Conservation (phyloP, 2,113 vertebrate genomes). For the Gracilinanus agilis region DNA sequence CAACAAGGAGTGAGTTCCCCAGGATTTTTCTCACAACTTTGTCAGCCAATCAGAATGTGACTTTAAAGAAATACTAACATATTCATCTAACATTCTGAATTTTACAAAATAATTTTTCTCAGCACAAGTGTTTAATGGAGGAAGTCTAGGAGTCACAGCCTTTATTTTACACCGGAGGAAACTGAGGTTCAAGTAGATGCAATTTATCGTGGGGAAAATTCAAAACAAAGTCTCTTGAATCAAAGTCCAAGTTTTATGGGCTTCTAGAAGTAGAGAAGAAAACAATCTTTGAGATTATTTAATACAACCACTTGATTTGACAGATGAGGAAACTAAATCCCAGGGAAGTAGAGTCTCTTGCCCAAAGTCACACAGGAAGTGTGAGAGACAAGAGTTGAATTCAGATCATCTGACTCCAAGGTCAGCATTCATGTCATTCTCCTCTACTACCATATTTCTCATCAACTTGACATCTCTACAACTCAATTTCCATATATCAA, state of each 20-base stretch:
- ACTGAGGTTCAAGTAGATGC: background rate
- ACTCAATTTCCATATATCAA: background rate
- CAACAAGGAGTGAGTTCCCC: background rate
- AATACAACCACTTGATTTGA: background rate
- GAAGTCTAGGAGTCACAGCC: background rate
- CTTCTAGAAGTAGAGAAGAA: background rate
- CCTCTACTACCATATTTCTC: background rate
- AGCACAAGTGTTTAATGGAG: background rate
- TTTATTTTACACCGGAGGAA: background rate
- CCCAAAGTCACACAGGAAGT: background rate
- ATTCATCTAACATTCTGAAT: background rate
- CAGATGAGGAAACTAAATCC: background rate
- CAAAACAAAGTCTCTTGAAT: background rate
- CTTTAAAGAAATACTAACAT: background rate
- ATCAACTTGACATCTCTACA: background rate
- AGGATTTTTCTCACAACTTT: background rate
- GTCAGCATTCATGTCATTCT: background rate
- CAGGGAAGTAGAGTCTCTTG: background rate
- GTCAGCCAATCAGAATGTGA: background rate
- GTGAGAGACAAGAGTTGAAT: background rate
- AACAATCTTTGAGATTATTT: background rate
- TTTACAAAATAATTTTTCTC: background rate
- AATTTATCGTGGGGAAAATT: background rate
- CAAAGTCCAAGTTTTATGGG: background rate
- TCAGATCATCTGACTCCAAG: background rate